phyloP scores from a whole-genome alignment of 2,888 invertebrate species.

The Melinaea menophilus region DNA sequence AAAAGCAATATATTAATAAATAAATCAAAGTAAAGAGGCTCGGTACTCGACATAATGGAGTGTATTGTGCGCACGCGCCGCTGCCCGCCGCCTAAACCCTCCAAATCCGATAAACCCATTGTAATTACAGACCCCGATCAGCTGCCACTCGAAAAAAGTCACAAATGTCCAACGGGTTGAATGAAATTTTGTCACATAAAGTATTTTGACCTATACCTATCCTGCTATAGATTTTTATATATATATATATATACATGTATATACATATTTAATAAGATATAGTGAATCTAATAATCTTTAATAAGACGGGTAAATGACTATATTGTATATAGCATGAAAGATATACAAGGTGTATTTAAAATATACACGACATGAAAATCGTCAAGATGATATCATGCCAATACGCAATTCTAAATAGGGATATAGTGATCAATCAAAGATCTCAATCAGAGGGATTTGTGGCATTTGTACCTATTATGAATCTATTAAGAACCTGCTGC shows the following conservation, averaged over 20 bases:
- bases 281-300: too few relatives aligned
- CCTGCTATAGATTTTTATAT: neutral
- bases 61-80: conserved; percentile 48
- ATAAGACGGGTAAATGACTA: too few relatives aligned
- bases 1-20: conserved; percentile 65
- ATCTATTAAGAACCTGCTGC: conserved; percentile 57
- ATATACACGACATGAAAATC: too few relatives aligned
- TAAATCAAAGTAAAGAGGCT: conserved; percentile 54
- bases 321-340: too few relatives aligned
- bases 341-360: too few relatives aligned
- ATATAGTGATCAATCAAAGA: conserved; percentile 42
- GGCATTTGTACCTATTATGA: conserved; percentile 66
- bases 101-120: conserved; percentile 61
- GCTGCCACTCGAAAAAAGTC: conserved; percentile 57
- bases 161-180: conserved; percentile 35
- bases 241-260: too few relatives aligned
- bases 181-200: neutral
- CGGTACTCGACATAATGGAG: conserved; percentile 67
- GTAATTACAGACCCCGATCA: conserved; percentile 54
- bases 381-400: neutral
- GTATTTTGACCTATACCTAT: too few relatives aligned
- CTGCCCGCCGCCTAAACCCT: conserved; percentile 25
- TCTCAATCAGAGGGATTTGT: conserved; percentile 56
- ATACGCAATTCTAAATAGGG: conserved; percentile 1
- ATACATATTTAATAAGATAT: too few relatives aligned